phyloP scores from a whole-genome alignment of 2,888 invertebrate genomes.

The Eulithis testata region DNA sequence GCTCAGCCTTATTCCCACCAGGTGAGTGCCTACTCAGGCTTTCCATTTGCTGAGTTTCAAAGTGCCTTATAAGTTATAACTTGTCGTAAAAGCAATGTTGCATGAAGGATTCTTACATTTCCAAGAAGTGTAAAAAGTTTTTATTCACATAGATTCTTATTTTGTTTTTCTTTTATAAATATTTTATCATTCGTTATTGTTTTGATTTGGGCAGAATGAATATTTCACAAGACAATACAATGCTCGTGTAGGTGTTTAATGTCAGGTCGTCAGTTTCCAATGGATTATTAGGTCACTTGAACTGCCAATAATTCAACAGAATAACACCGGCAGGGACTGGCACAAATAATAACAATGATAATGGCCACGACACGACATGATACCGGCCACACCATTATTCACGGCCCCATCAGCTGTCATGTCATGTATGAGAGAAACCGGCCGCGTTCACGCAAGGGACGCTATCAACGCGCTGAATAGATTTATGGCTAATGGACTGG shows the following conservation, averaged over 20 bases:
- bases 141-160: neutral
- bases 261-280: too few relatives aligned
- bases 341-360: slow-evolving; percentile 32
- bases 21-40: slow-evolving; percentile 19
- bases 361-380: slow-evolving; percentile 13
- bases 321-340: slow-evolving; percentile 6
- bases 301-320: neutral
- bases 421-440: slow-evolving; percentile 26
- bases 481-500: slow-evolving; percentile 10
- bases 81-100: slow-evolving; percentile 7
- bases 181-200: neutral
- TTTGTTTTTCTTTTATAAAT: neutral
- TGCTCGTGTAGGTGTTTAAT: too few relatives aligned
- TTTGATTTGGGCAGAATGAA: too few relatives aligned
- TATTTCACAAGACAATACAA: too few relatives aligned
- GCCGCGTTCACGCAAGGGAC: slow-evolving; percentile 18
- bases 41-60: slow-evolving; percentile 20
- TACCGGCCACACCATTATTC: slow-evolving; percentile 27
- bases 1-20: slow-evolving; percentile 26
- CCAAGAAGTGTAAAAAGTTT: neutral
- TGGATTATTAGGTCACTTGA: too few relatives aligned
- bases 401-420: slow-evolving; percentile 24
- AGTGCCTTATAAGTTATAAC: slow-evolving; percentile 18
- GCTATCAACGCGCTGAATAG: slow-evolving; percentile 23
- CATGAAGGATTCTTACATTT: slow-evolving; percentile 3